Percentiles rank a stretch among this genome's conserved stretches.
phyloP scores from a whole-genome alignment of 1,140 invertebrate genomes.

The Ganaspis sp. region DNA sequence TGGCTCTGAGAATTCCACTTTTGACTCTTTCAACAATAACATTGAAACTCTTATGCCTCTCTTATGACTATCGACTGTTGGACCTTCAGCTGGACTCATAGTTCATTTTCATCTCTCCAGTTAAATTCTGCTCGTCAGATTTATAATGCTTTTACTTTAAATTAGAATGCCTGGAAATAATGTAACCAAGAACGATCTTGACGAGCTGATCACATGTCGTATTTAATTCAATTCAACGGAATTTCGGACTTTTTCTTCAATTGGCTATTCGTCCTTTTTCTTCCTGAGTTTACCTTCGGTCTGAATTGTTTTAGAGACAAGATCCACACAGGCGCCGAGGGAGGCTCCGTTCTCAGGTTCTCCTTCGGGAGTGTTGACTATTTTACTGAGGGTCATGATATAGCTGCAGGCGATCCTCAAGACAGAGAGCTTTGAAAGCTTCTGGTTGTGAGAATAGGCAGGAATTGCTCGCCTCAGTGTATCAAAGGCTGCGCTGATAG shows the following conservation, averaged over 20 bases:
- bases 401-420: slow-evolving; percentile 93
- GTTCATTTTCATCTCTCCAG: no score
- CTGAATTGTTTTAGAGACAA: slow-evolving; percentile 92
- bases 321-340: slow-evolving; percentile 87
- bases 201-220: no score
- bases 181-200: no score
- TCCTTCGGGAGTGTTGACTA: slow-evolving; percentile 67
- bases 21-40: slow-evolving; percentile 7
- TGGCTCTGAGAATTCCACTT: slow-evolving; percentile 5
- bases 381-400: slow-evolving; percentile 86
- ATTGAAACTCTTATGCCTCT: not conserved
- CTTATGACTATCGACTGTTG: not conserved
- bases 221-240: no score
- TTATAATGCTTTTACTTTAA: no score
- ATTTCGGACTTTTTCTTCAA: no score
- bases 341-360: slow-evolving; percentile 73
- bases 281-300: slow-evolving; percentile 93
- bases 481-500: slow-evolving; percentile 96
- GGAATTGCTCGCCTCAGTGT: slow-evolving; percentile 89
- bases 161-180: no score
- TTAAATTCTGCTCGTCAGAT: no score
- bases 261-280: slow-evolving; percentile 89
- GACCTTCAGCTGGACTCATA: not conserved
- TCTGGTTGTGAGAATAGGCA: slow-evolving; percentile 94
- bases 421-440: slow-evolving; percentile 93